Evolutionary conservation across 2,888 invertebrate genomes (phyloP).

Genomic region (Sinhomidia bicolor): DNA sequence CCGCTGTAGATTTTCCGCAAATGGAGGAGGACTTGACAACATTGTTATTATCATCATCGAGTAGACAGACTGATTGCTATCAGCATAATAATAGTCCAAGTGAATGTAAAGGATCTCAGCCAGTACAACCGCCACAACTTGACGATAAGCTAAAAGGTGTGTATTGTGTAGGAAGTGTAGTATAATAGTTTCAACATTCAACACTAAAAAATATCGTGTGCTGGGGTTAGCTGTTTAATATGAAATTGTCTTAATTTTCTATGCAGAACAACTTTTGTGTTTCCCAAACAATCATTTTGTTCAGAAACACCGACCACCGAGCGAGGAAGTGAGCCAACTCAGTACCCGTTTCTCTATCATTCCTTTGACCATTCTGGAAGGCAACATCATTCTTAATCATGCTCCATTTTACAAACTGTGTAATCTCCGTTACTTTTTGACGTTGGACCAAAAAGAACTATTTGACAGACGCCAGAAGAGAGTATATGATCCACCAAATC

Average conservation of each 20-base stretch:
- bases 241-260: background rate
- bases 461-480: constrained; percentile 85
- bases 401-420: constrained; percentile 87
- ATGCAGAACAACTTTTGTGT: constrained; percentile 45
- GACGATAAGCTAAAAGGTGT: no score
- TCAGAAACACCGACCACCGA: constrained; percentile 17
- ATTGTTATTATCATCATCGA: no score
- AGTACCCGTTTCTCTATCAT: constrained; percentile 38
- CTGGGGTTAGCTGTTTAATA: no score
- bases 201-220: no score
- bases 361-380: constrained; percentile 87
- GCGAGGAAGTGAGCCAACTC: background rate
- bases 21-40: constrained; percentile 60
- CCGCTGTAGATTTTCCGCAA: constrained; percentile 65
- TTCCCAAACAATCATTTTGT: constrained; percentile 59
- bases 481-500: constrained; percentile 93
- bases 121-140: no score
- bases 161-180: no score
- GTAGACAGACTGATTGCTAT: no score
- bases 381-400: constrained; percentile 89
- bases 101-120: no score
- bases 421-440: constrained; percentile 88
- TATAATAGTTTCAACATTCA: no score
- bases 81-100: no score
- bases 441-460: constrained; percentile 87